Evolutionary conservation across 2,888 invertebrate species (phyloP).

Genomic region (Thymelicus acteon): DNA sequence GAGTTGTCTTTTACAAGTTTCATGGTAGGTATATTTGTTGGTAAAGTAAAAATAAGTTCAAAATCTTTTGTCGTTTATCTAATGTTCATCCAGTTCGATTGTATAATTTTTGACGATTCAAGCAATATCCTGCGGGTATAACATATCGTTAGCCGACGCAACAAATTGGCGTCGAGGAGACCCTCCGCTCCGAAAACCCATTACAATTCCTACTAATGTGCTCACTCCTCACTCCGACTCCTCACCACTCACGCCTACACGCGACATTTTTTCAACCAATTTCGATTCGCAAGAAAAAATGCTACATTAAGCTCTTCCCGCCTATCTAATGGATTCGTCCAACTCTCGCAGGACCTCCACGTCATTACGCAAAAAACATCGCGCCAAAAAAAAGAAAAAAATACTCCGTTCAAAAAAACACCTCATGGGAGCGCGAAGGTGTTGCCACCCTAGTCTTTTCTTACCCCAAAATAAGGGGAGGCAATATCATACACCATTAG

Average conservation of each 20-base stretch:
- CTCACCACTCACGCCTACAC: constrained; percentile 59
- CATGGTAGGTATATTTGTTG: too few species aligned
- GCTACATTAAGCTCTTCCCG: constrained; percentile 80
- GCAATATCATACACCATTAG: constrained; percentile 87
- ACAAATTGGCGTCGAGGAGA: constrained; percentile 1
- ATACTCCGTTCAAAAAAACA: constrained; percentile 68
- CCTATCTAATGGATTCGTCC: constrained; percentile 83
- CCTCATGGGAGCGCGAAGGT: constrained; percentile 81
- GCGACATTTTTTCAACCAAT: constrained; percentile 66
- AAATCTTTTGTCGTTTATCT: too few species aligned
- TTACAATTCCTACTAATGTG: constrained; percentile 69
- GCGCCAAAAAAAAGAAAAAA: constrained; percentile 60
- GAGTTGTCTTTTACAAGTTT: too few species aligned
- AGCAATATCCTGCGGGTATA: not conserved
- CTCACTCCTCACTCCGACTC: constrained; percentile 59
- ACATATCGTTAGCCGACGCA: not conserved
- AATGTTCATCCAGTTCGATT: too few species aligned
- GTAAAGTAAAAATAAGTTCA: too few species aligned
- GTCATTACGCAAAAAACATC: constrained; percentile 80
- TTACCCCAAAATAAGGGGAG: constrained; percentile 81
- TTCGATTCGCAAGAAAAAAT: constrained; percentile 69
- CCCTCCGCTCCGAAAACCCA: constrained; percentile 51
- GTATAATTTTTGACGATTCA: too few species aligned
- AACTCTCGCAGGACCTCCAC: constrained; percentile 80
- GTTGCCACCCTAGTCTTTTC: constrained; percentile 79